Conservation (phyloP, 2,113 vertebrate species). For the Nesoenas mayeri region DNA sequence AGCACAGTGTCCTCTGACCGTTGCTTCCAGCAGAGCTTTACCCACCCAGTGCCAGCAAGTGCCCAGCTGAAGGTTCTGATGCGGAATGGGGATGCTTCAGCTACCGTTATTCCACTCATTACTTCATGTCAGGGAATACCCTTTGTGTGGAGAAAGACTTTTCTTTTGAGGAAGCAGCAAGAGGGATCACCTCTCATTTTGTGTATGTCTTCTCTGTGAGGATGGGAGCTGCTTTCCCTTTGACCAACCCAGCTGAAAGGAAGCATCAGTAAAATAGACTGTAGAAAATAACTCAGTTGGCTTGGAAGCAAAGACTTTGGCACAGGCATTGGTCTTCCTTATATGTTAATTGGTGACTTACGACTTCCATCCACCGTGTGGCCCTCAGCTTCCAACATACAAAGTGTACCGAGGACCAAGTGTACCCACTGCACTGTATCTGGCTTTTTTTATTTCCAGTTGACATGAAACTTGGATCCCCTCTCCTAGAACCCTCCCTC, state of each 20-base stretch:
- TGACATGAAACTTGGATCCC: not conserved
- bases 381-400: fast-evolving
- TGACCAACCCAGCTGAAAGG: not conserved
- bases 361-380: not conserved
- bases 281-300: not conserved
- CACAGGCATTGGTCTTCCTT: not conserved
- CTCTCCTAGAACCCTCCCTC: not conserved
- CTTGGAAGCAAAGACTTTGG: not conserved
- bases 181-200: not conserved
- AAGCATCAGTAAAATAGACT: not conserved
- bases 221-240: not conserved
- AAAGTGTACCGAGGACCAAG: fast-evolving
- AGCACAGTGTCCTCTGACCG: not conserved
- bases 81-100: fast-evolving
- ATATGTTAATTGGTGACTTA: fast-evolving
- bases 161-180: not conserved
- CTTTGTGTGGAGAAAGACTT: not conserved
- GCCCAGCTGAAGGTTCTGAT: not conserved
- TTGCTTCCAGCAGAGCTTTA: not conserved
- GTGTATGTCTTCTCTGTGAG: not conserved
- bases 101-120: not conserved
- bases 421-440: fast-evolving
- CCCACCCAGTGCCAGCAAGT: not conserved
- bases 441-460: not conserved
- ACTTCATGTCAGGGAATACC: not conserved